Evolutionary conservation across 2,888 invertebrate species (phyloP).

Genomic region (Spilarctia lutea): DNA sequence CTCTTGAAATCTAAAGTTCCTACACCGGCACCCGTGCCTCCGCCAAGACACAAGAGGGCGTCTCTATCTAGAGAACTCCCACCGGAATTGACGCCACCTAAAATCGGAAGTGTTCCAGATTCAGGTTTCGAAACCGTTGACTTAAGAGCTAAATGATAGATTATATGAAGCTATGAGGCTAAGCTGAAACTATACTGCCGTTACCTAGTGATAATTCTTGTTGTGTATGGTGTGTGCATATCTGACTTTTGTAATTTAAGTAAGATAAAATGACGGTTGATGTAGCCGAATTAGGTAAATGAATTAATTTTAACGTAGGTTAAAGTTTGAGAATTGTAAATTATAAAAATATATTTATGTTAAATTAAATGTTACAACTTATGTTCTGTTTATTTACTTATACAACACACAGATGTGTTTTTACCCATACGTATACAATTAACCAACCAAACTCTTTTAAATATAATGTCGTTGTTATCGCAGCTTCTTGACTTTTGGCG

Average conservation of each 20-base stretch:
- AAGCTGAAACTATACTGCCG: slow-evolving; percentile 48
- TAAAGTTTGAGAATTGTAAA: slow-evolving; percentile 66
- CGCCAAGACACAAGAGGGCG: slow-evolving; percentile 77
- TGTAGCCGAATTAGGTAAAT: slow-evolving; percentile 37
- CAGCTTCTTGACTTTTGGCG: too few species aligned
- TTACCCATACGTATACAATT: neutral
- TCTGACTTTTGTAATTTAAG: slow-evolving; percentile 46
- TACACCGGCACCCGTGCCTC: slow-evolving; percentile 75
- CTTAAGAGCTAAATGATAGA: slow-evolving; percentile 69
- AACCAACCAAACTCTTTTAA: too few species aligned
- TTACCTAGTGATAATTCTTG: slow-evolving; percentile 58
- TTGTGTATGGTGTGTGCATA: slow-evolving; percentile 27
- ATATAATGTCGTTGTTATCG: too few species aligned
- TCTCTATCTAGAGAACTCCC: slow-evolving; percentile 76
- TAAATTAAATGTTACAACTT: slow-evolving; percentile 69
- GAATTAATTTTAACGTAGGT: slow-evolving; percentile 39
- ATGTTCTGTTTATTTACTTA: slow-evolving; percentile 20
- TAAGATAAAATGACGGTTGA: slow-evolving; percentile 34
- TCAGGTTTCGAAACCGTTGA: slow-evolving; percentile 84
- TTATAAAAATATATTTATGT: slow-evolving; percentile 70
- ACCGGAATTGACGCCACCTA: slow-evolving; percentile 73
- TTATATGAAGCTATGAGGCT: slow-evolving; percentile 42
- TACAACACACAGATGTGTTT: neutral
- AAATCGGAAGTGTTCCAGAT: slow-evolving; percentile 72
- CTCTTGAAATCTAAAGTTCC: slow-evolving; percentile 84